These are phyloP conservation scores for Spisula solida DNA, from an alignment of 2,888 invertebrate genomes.

Conservation along the genomic window DNA sequence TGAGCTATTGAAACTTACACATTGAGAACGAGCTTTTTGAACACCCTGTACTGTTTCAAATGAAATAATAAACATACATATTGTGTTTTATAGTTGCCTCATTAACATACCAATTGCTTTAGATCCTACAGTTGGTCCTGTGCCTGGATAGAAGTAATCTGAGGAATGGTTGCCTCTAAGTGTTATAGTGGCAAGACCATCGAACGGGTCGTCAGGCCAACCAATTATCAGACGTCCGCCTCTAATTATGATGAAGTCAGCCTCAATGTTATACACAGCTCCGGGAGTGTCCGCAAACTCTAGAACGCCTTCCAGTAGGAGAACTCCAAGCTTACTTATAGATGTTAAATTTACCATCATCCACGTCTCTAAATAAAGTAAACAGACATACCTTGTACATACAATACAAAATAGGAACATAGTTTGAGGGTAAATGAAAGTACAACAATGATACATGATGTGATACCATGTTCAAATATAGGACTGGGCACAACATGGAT, in stretches of 20 bases:
- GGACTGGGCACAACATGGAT: too few species aligned
- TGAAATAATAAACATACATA: too few species aligned
- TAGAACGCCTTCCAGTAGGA: slow-evolving; percentile 74
- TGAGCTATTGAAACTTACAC: too few species aligned
- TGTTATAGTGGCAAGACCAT: slow-evolving; percentile 68
- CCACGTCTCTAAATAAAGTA: slow-evolving; percentile 71
- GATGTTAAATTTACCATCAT: slow-evolving; percentile 71
- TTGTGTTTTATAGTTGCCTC: too few species aligned
- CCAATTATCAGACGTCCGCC: slow-evolving; percentile 78
- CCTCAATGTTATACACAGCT: slow-evolving; percentile 70
- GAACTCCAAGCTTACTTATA: slow-evolving; percentile 66
- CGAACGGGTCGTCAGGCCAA: slow-evolving; percentile 72
- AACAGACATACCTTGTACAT: neutral
- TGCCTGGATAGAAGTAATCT: slow-evolving; percentile 54
- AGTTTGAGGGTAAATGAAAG: too few species aligned
- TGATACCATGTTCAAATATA: too few species aligned
- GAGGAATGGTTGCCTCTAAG: slow-evolving; percentile 71
- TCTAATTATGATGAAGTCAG: slow-evolving; percentile 74
- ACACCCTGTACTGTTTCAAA: too few species aligned
- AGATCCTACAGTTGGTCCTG: slow-evolving; percentile 72
- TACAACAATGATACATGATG: too few species aligned
- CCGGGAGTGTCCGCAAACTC: slow-evolving; percentile 70
- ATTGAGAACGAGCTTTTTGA: too few species aligned
- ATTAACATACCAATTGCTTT: slow-evolving; percentile 78
- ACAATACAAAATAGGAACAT: too few species aligned